Base-by-base conservation (phyloP, 1,140 invertebrate genomes). In the Pemphigus obesinymphae region DNA sequence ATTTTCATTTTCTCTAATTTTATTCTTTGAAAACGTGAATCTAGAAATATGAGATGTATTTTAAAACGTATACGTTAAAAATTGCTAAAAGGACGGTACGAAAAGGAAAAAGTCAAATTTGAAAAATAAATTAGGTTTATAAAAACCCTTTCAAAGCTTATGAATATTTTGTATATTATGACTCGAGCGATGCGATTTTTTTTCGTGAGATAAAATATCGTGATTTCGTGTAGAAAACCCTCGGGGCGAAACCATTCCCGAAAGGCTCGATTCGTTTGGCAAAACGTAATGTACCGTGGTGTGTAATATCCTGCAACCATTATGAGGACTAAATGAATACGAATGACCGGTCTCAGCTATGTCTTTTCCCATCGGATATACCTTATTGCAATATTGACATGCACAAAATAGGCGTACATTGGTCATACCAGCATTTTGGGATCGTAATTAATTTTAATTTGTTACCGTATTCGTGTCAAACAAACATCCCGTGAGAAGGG, bases 401-500 rank as follows among this genome's bases (percentile, higher is more conserved):
- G 17, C 29, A 43, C 15, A 37, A 58, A 40, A 34, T 29, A 45
- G 1, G 10, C n/a, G 29, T 61, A 78, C 17, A 78, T 58, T 61
- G 61, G 37, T 43, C 53, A 34, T 34, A 11, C 43, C 43, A 13
- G 43, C 43, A n/a, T 2, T 55, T 76, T 55, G 73, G 53, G 53
- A 43, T 43, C 73, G 75, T 61, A 78, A 78, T 61, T 34, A 78
- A 78, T 61, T 78, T 43, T 78, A 78, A 78, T 78, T 58, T 78
- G 34, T 26, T 10, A 68, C 4, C n/a, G n/a, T n/a, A n/a, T n/a
- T n/a, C n/a, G n/a, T n/a, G n/a, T n/a, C n/a, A n/a, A n/a, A n/a
- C n/a, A n/a, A n/a, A n/a, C n/a, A 68, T 43, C 15, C 37, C 11
- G 7, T 23, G 15, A 15, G n/a, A n/a, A n/a, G n/a, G n/a, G n/a